A percentile compares a stretch with the other conserved stretches of the same genome.
Conservation (phyloP, 2,113 vertebrate genomes). For the Podarcis cretensis region DNA sequence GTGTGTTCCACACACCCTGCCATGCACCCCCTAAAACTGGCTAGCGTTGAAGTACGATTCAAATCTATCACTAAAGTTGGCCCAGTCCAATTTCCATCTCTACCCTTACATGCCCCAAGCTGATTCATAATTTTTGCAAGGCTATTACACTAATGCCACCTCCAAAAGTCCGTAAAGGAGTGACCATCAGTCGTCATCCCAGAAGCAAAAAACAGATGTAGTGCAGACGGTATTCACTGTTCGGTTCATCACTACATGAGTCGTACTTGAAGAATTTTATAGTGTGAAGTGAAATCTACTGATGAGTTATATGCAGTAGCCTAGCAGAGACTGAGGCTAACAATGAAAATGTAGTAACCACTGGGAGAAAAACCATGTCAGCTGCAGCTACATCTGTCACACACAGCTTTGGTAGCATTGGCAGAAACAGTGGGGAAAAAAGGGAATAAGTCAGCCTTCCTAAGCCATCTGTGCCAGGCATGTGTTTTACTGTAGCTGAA, state of each 20-base stretch:
- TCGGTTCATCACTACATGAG: constrained; percentile 11
- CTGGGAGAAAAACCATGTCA: constrained; percentile 21
- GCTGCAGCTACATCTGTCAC: constrained; percentile 47
- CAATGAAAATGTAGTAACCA: constrained; percentile 58
- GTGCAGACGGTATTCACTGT: constrained; percentile 28
- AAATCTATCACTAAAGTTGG: no score
- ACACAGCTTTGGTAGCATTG: constrained; percentile 18
- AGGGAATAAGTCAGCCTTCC: constrained; percentile 33
- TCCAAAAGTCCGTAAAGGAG: constrained; percentile 47
- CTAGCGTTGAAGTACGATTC: no score
- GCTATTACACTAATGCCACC: constrained; percentile 26
- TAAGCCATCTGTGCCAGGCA: constrained; percentile 35
- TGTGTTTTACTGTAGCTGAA: constrained; percentile 32
- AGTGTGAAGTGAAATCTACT: constrained; percentile 14
- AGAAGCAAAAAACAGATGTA: constrained; percentile 31
- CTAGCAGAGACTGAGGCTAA: constrained; percentile 3
- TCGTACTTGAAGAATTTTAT: constrained; percentile 38
- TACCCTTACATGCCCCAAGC: constrained; percentile 29
- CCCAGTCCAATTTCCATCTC: neutral
- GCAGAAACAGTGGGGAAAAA: constrained; percentile 34
- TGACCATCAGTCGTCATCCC: constrained; percentile 30
- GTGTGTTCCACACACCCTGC: no score
- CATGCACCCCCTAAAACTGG: no score
- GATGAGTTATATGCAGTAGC: constrained; percentile 42
- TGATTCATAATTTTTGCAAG: constrained; percentile 49